phyloP scores from a whole-genome alignment of 2,113 vertebrate genomes.

The Menidia beryllina region DNA sequence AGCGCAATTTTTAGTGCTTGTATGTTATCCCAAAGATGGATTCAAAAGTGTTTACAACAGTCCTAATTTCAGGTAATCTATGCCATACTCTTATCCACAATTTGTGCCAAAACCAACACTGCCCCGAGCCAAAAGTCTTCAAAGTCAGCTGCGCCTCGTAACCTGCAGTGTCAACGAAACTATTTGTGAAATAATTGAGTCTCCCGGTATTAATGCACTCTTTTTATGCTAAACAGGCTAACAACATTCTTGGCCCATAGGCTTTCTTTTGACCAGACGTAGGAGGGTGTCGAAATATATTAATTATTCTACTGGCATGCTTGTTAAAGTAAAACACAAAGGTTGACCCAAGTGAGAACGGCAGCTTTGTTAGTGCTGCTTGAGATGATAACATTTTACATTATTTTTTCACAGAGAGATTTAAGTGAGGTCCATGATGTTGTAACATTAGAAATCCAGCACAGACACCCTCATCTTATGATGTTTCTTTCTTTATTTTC shows the following conservation, averaged over 20 bases:
- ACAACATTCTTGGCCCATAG: slow-evolving; percentile 65
- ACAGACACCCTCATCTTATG: neutral
- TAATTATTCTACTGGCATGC: slow-evolving; percentile 66
- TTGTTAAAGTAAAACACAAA: slow-evolving; percentile 59
- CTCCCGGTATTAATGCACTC: slow-evolving; percentile 67
- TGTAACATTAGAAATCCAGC: neutral
- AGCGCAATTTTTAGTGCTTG: neutral
- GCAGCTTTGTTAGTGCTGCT: slow-evolving; percentile 31
- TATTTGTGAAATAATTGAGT: slow-evolving; percentile 77
- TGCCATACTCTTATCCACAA: slow-evolving; percentile 38
- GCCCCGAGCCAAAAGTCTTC: slow-evolving; percentile 61
- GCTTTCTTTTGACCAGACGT: slow-evolving; percentile 64
- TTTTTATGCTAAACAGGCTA: slow-evolving; percentile 73
- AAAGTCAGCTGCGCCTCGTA: slow-evolving; percentile 51
- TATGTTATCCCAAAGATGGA: slow-evolving; percentile 16
- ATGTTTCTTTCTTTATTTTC: neutral
- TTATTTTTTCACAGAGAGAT: slow-evolving; percentile 3
- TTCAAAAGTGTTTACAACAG: slow-evolving; percentile 30
- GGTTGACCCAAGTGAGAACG: slow-evolving; percentile 45
- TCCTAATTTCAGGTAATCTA: slow-evolving; percentile 44
- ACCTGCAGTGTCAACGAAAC: slow-evolving; percentile 67
- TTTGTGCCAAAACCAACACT: slow-evolving; percentile 34
- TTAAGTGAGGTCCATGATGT: slow-evolving; percentile 1
- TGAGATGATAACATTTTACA: slow-evolving; percentile 26
- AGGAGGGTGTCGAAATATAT: slow-evolving; percentile 65